These are phyloP conservation scores for Ectropis crepuscularia DNA, from an alignment of 2,888 invertebrate genomes.

Conservation along the genomic window DNA sequence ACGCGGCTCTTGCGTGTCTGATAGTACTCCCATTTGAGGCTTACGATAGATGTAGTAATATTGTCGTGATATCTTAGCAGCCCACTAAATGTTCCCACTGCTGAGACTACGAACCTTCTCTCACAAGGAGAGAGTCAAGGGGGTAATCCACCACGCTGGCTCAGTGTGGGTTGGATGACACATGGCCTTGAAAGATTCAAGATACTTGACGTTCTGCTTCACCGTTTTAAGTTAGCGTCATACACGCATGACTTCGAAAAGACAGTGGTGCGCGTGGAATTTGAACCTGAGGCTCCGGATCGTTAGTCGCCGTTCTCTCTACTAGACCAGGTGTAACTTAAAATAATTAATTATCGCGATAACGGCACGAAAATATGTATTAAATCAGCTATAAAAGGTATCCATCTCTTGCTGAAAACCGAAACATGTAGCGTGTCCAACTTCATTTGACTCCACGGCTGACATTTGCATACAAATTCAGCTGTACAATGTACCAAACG, in stretches of 20 bases:
- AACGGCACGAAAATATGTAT: slow-evolving; percentile 3
- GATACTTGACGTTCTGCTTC: too few relatives aligned
- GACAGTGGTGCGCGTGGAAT: too few relatives aligned
- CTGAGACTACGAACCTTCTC: too few relatives aligned
- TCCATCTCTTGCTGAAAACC: slow-evolving; percentile 8
- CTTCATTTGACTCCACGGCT: slow-evolving; percentile 7
- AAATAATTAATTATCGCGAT: neutral
- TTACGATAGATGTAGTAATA: slow-evolving; percentile 2
- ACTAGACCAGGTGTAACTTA: slow-evolving; percentile 1
- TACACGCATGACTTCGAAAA: too few relatives aligned
- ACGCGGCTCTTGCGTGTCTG: neutral
- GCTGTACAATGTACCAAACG: slow-evolving; percentile 1
- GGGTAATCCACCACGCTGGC: too few relatives aligned
- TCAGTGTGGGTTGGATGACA: too few relatives aligned
- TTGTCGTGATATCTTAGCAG: neutral
- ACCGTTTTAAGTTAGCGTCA: too few relatives aligned
- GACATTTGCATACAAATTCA: slow-evolving; percentile 14
- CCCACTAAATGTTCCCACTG: too few relatives aligned
- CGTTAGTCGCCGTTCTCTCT: too few relatives aligned
- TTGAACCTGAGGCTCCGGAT: too few relatives aligned
- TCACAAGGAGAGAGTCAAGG: too few relatives aligned
- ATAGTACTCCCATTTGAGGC: neutral
- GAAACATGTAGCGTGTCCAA: slow-evolving; percentile 14
- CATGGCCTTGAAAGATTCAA: too few relatives aligned
- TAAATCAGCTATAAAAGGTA: slow-evolving; percentile 7